phyloP scores from a whole-genome alignment of 2,888 invertebrate species.

The Ypsolopha sequella region DNA sequence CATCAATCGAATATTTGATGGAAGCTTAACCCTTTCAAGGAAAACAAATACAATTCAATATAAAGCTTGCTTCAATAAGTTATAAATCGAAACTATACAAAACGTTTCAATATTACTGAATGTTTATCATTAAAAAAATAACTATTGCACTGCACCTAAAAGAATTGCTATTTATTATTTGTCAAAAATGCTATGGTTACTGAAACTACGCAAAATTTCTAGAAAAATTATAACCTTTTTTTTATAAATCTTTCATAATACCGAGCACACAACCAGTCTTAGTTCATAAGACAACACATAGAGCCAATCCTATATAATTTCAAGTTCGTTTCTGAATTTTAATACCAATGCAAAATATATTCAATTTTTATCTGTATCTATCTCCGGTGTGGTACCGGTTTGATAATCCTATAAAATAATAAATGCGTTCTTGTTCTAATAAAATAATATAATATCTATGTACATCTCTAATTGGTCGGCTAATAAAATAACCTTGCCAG shows the following conservation, averaged over 20 bases:
- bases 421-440: not conserved
- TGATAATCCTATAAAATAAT: not conserved
- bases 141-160: slow-evolving; percentile 16
- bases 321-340: no score
- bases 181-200: not conserved
- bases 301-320: not conserved
- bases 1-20: no score
- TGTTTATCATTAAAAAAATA: not conserved
- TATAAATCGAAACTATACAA: no score
- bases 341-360: no score
- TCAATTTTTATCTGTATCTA: no score
- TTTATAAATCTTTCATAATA: slow-evolving; percentile 15
- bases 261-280: slow-evolving; percentile 49
- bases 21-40: no score
- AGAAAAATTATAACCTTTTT: not conserved
- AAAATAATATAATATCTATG: not conserved
- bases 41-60: no score
- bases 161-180: not conserved
- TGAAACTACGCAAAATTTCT: not conserved
- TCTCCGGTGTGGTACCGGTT: not conserved
- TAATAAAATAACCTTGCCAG: not conserved
- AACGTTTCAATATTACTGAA: no score
- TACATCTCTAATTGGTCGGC: not conserved
- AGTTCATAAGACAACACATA: slow-evolving; percentile 43
- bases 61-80: no score